A percentile compares a stretch with the other conserved stretches of the same genome.
These are phyloP conservation scores for Apodemia hepburni DNA, from an alignment of 2,888 invertebrate species.

Conservation along the genomic window DNA sequence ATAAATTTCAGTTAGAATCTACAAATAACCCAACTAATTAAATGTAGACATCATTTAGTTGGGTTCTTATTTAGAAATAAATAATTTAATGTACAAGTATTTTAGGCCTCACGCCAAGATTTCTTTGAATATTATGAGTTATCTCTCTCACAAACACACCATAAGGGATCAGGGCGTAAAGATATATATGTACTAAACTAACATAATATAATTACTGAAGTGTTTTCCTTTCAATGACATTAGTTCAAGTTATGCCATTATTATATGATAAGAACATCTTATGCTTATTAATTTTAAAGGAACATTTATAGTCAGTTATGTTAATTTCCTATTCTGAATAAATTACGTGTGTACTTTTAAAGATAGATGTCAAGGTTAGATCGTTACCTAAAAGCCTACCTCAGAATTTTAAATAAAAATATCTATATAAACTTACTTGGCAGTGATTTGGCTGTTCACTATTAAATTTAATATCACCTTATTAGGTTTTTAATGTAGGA, in stretches of 20 bases:
- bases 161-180: no score
- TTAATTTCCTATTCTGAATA: constrained; percentile 29
- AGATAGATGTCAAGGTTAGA: constrained; percentile 51
- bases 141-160: no score
- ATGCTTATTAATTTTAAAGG: neutral
- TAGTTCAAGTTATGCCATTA: neutral
- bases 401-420: neutral
- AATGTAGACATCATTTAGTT: no score
- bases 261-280: neutral
- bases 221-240: neutral
- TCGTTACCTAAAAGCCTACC: constrained; percentile 23
- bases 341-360: constrained; percentile 26
- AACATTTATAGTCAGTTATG: constrained; percentile 18
- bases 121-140: no score
- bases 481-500: neutral
- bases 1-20: no score
- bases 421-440: neutral
- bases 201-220: no score
- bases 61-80: no score
- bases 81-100: no score
- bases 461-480: neutral
- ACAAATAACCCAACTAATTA: no score
- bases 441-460: neutral
- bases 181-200: no score
- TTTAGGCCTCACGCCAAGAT: no score